Conservation (phyloP, 30 jellyfish, hydroid and myxozoan species). For the Hydractinia symbiolongicarpus region DNA sequence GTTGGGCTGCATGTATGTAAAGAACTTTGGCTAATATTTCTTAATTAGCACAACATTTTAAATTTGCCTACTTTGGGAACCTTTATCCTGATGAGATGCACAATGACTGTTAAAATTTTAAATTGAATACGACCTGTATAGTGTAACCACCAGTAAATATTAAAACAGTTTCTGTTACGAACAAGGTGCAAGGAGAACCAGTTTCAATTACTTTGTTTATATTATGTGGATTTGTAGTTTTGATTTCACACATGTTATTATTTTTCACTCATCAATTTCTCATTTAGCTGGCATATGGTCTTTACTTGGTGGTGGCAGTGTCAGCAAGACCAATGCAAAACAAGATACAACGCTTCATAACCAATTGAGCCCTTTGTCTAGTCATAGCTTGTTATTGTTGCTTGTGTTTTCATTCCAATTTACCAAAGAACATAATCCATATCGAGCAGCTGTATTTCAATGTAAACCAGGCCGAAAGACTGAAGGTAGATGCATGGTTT, state of each 20-base stretch:
- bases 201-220: background rate
- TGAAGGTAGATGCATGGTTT: slow-evolving; percentile 14
- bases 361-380: slow-evolving; percentile 62
- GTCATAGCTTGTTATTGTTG: slow-evolving; percentile 53
- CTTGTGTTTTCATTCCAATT: slow-evolving; percentile 40
- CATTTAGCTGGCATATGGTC: slow-evolving; percentile 77
- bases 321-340: slow-evolving; percentile 11
- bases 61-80: too few relatives aligned
- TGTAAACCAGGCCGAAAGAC: slow-evolving; percentile 57
- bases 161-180: too few relatives aligned
- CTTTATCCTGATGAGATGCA: too few relatives aligned
- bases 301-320: slow-evolving; percentile 41
- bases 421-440: slow-evolving; percentile 54
- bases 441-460: slow-evolving; percentile 51
- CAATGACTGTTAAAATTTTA: too few relatives aligned
- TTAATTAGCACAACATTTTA: background rate
- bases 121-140: too few relatives aligned
- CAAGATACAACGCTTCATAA: background rate
- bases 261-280: background rate
- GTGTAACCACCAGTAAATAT: too few relatives aligned
- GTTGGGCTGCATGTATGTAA: slow-evolving; percentile 31
- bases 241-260: background rate
- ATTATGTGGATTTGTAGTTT: background rate
- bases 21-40: background rate
- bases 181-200: background rate